phyloP scores from a whole-genome alignment of 2,888 invertebrate genomes.

The Dolichomitus sp. region DNA sequence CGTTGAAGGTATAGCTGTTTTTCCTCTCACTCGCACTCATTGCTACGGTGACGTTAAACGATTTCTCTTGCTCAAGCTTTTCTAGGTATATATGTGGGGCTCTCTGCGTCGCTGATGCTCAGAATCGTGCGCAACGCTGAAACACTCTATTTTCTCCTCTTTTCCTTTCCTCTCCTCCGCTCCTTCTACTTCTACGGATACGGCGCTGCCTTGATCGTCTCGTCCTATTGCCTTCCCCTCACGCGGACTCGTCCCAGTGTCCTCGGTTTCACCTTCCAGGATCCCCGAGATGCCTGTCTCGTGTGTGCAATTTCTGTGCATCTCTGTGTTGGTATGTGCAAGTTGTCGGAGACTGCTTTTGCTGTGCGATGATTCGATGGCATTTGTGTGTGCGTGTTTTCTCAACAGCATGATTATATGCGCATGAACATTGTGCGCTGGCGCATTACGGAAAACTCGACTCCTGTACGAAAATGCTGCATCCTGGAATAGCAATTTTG shows the following conservation, averaged over 20 bases:
- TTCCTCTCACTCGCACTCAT: slow-evolving; percentile 39
- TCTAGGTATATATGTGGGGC: not conserved
- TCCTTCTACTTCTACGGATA: slow-evolving; percentile 17
- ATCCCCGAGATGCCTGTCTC: slow-evolving; percentile 47
- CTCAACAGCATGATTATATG: slow-evolving; percentile 32
- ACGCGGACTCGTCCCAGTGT: slow-evolving; percentile 30
- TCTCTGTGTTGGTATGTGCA: slow-evolving; percentile 29
- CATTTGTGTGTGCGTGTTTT: slow-evolving; percentile 31
- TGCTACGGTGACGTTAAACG: slow-evolving; percentile 4
- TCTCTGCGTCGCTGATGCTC: slow-evolving; percentile 34
- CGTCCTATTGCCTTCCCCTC: slow-evolving; percentile 16
- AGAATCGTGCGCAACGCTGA: slow-evolving; percentile 64
- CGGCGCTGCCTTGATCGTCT: slow-evolving; percentile 25
- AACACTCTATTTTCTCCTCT: slow-evolving; percentile 71
- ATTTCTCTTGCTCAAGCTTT: slow-evolving; percentile 38
- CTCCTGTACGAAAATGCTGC: not conserved
- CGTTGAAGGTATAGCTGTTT: slow-evolving; percentile 13
- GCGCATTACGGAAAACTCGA: not conserved
- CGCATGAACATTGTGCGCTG: slow-evolving; percentile 25
- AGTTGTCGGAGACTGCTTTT: not conserved
- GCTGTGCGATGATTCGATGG: slow-evolving; percentile 11
- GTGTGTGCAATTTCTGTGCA: slow-evolving; percentile 35
- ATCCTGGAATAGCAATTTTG: not conserved
- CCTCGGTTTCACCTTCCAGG: slow-evolving; percentile 49
- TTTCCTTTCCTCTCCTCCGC: slow-evolving; percentile 11